phyloP scores from a whole-genome alignment of 1,140 invertebrate species.

The Geopemphigus sp. region DNA sequence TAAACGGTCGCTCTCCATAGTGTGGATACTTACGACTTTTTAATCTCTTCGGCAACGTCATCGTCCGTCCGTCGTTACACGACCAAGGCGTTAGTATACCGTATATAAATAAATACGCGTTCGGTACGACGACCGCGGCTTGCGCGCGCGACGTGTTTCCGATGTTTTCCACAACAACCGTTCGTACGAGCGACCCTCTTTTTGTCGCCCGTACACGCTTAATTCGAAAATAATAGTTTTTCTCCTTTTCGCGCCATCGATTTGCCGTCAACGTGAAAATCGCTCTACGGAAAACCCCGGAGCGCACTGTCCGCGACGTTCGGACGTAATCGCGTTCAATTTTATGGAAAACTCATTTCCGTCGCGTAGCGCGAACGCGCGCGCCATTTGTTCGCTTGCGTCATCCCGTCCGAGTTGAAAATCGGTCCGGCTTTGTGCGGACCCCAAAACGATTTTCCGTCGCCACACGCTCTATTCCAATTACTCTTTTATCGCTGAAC shows the following conservation, averaged over 20 bases:
- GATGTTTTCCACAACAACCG: neutral
- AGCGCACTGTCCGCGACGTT: neutral
- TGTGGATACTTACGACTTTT: neutral
- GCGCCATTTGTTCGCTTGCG: no score
- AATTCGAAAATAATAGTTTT: slow-evolving; percentile 30
- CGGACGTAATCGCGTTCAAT: neutral
- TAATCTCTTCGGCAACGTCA: slow-evolving; percentile 30
- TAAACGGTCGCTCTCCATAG: neutral
- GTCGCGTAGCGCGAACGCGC: neutral
- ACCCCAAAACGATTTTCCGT: neutral
- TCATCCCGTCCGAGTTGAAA: no score
- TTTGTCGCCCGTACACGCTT: neutral
- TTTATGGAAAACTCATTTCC: neutral
- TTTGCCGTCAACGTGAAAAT: slow-evolving; percentile 18
- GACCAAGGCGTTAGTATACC: neutral
- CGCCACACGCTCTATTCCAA: neutral
- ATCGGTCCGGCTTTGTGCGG: neutral
- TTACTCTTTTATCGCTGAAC: neutral
- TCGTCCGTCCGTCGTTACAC: neutral
- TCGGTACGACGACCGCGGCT: no score
- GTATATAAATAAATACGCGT: neutral
- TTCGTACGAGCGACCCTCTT: neutral
- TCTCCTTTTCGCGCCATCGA: neutral
- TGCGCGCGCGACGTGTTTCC: neutral
- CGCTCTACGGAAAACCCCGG: neutral